These are phyloP conservation scores for Microchirus variegatus DNA, from an alignment of 2,797 vertebrate genomes.

Conservation along the genomic window DNA sequence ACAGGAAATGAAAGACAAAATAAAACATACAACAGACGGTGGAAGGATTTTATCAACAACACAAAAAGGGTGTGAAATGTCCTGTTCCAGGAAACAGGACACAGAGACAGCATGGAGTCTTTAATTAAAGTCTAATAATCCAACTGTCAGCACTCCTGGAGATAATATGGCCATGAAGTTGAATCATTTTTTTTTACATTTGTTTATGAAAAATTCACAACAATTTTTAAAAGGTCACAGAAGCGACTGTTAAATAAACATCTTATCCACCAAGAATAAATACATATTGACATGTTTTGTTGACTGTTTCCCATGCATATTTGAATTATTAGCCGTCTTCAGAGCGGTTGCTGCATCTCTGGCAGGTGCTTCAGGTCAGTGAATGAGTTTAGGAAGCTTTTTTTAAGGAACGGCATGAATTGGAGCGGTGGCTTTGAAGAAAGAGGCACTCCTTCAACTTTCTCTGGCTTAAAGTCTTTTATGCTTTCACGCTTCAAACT, in stretches of 20 bases:
- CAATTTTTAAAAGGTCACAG: background rate
- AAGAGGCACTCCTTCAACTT: slow-evolving; percentile 1
- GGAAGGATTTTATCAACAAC: slow-evolving; percentile 10
- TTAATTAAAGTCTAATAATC: slow-evolving; percentile 55
- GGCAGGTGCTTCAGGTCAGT: background rate
- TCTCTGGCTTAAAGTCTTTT: slow-evolving; percentile 16
- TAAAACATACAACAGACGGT: slow-evolving; percentile 9
- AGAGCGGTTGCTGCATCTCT: background rate
- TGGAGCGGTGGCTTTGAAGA: slow-evolving; percentile 22
- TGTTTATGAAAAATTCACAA: background rate
- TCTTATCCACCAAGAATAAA: no score
- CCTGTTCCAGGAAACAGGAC: slow-evolving; percentile 2
- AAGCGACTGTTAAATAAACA: background rate
- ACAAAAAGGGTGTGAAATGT: slow-evolving; percentile 15
- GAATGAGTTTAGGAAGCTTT: background rate
- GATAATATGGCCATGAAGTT: background rate
- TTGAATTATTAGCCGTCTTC: background rate
- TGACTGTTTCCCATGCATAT: no score
- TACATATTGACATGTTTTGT: background rate
- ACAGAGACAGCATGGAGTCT: slow-evolving; percentile 27
- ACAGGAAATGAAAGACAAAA: background rate
- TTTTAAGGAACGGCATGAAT: slow-evolving; percentile 6
- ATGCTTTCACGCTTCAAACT: slow-evolving; percentile 11
- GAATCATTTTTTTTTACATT: background rate
- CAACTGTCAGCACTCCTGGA: slow-evolving; percentile 3